Conservation (phyloP, 2,888 invertebrate species). For the Smittia aterrima region DNA sequence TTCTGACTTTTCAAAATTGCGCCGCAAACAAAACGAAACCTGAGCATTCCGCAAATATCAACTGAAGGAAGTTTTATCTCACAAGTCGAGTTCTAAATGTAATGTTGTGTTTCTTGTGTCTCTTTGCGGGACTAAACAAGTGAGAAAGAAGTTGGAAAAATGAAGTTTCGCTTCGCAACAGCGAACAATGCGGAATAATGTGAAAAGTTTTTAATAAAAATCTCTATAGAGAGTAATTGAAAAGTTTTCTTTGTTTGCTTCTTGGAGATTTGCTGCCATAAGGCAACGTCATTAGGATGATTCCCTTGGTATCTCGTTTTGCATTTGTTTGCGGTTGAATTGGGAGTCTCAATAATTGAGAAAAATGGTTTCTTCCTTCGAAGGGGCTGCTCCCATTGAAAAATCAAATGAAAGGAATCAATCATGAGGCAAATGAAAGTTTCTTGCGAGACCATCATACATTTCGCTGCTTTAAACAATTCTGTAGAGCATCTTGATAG, state of each 20-base stretch:
- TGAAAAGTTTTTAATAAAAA: conserved; percentile 25
- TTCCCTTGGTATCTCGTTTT: conserved; percentile 8
- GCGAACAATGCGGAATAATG: conserved; percentile 12
- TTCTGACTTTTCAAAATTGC: conserved; percentile 22
- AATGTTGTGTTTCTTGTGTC: not conserved
- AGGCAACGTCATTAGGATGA: conserved; percentile 13
- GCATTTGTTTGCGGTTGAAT: not conserved
- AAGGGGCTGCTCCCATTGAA: not conserved
- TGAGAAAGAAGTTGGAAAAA: not conserved
- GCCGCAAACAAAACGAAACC: not conserved
- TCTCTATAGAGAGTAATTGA: conserved; percentile 29
- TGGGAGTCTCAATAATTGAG: not conserved
- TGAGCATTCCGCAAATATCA: not conserved
- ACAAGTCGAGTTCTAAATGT: not conserved
- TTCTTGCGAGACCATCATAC: no score
- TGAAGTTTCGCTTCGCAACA: not conserved
- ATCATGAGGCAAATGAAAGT: not conserved
- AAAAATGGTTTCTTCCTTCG: not conserved
- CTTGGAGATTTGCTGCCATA: not conserved
- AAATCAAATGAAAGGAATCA: not conserved
- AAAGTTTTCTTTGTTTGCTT: conserved; percentile 17
- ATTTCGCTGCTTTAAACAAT: no score
- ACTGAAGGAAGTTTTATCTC: not conserved
- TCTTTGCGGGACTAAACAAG: not conserved
- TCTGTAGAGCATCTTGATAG: conserved; percentile 11